phyloP scores from a whole-genome alignment of 1,140 invertebrate genomes.

The Lepidurus arcticus region DNA sequence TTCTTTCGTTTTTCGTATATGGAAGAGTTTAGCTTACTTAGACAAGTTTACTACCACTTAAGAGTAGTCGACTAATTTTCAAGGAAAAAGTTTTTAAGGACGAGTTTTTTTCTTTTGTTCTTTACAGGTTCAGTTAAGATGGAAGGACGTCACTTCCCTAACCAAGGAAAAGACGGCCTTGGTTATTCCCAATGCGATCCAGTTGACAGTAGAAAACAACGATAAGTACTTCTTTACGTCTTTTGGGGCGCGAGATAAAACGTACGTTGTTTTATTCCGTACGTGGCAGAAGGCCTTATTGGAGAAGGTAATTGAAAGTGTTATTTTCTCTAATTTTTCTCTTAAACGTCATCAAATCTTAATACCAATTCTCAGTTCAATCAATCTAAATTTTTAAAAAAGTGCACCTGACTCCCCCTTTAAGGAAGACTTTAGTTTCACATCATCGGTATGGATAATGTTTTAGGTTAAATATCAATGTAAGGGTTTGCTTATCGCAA shows the following conservation, averaged over 20 bases:
- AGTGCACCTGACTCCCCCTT: too few relatives aligned
- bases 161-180: slow-evolving; percentile 88
- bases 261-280: slow-evolving; percentile 88
- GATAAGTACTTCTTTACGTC: slow-evolving; percentile 92
- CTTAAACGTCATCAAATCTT: slow-evolving; percentile 10
- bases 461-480: too few relatives aligned
- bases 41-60: too few relatives aligned
- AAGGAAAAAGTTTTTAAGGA: not conserved
- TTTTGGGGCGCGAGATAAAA: slow-evolving; percentile 84
- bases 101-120: slow-evolving; percentile 32
- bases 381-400: too few relatives aligned
- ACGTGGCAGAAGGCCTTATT: slow-evolving; percentile 93
- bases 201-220: slow-evolving; percentile 64
- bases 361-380: not conserved
- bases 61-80: too few relatives aligned
- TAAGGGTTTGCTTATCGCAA: too few relatives aligned
- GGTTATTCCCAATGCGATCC: slow-evolving; percentile 92
- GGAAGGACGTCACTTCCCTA: slow-evolving; percentile 84
- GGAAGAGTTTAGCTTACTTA: too few relatives aligned
- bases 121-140: slow-evolving; percentile 60
- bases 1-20: too few relatives aligned
- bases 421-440: too few relatives aligned
- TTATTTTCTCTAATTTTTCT: not conserved
- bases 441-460: too few relatives aligned
- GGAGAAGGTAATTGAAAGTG: slow-evolving; percentile 61